Evolutionary conservation across 2,797 vertebrate genomes (phyloP).

Genomic region (Crypturellus tataupa): DNA sequence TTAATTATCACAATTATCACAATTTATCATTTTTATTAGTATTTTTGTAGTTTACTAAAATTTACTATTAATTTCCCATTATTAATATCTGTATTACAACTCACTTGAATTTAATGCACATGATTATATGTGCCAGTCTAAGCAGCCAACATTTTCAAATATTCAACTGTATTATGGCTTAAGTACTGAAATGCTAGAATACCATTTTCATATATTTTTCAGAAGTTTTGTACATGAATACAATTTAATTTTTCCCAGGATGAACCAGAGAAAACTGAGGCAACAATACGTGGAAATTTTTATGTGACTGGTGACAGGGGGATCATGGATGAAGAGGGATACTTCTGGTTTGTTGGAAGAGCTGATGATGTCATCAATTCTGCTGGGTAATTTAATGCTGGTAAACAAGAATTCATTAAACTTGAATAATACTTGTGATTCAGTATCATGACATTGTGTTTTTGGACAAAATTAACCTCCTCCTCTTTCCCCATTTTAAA

Average conservation of each 20-base stretch:
- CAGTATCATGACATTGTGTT: neutral
- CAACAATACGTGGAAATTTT: slow-evolving; percentile 82
- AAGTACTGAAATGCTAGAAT: neutral
- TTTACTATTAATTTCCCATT: neutral
- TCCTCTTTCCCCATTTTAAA: slow-evolving; percentile 26
- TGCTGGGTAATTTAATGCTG: slow-evolving; percentile 81
- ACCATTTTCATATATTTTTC: neutral
- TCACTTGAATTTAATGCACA: neutral
- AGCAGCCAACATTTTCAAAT: neutral
- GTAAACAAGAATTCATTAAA: neutral
- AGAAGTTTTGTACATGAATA: neutral
- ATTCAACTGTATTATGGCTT: neutral
- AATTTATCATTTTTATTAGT: neutral
- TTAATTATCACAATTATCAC: neutral
- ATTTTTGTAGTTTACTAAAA: neutral
- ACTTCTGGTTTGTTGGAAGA: slow-evolving; percentile 88
- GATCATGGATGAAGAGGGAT: slow-evolving; percentile 84
- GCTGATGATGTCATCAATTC: slow-evolving; percentile 88
- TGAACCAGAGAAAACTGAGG: slow-evolving; percentile 82
- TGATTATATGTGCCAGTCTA: neutral
- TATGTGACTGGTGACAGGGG: slow-evolving; percentile 88
- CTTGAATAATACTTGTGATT: neutral
- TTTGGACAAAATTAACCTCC: neutral
- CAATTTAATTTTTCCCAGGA: slow-evolving; percentile 74
- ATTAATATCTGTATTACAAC: neutral